Base-by-base conservation (phyloP, 2,888 invertebrate species). In the Oscheius sp. region DNA sequence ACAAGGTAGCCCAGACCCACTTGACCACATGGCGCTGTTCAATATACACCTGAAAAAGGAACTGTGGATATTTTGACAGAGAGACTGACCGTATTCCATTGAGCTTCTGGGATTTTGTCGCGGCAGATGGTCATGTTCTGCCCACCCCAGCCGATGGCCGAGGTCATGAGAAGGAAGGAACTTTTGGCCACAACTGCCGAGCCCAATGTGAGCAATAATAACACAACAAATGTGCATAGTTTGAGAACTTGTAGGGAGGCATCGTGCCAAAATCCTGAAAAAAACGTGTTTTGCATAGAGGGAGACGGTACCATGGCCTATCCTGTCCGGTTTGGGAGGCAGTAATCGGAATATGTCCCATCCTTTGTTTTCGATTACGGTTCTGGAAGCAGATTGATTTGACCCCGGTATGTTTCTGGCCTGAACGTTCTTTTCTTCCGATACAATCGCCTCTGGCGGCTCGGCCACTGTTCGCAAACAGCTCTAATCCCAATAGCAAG, bases 281-380 rank as follows among this genome's bases (percentile, higher is more conserved):
- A 37, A 13, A 59, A 42, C 3, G 63, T 50, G 29, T 29, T 37
- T 9, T 7, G 13, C 42, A 11, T 11, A 21, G 21, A n/a, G 32
- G 21, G 21, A 13, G 13, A 33, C 62, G 3, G 42, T 53, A 87
- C 87, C 86, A 42, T 84, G 87, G 32, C 83, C 85, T 10, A 83
- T 76, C 63, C 77, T 62, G 75, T 89, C 89, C 42, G 86, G 81
- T 74, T 83, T 84, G 70, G 93, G 91, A 0, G 94, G 94, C 10
- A 93, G 91, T 84, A 93, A 93, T 86, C 93, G 92, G 89, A 95
- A 95, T 13, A 93, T 92, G 88, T 95, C 93, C 95, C 95, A 95
- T 93, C 94, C 91, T 83, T 91, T 92, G 66, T 76, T 80, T 58
- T 85, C 86, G 65, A 80, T 79, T 2, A 79, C 80, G 35, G 82